Base-by-base conservation (phyloP, 1,140 invertebrate genomes). In the Lasioglossum baleicum region DNA sequence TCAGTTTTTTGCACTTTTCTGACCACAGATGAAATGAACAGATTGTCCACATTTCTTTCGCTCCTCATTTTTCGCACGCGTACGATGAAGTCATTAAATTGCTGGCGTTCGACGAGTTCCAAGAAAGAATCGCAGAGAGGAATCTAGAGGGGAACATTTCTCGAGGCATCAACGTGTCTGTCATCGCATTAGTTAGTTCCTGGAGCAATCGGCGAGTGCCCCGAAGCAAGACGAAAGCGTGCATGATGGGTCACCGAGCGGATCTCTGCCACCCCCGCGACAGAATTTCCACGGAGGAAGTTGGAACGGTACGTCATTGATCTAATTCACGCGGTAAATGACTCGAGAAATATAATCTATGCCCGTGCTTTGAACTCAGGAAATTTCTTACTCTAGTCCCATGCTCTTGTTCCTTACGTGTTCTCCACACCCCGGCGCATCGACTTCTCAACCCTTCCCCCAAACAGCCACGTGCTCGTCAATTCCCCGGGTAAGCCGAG, bases 281-380 rank as follows among this genome's bases (percentile, higher is more conserved):
- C 22, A 51, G 63, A 40, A 72, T 74, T 64, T 64, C 60, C 44
- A 66, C 51, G 53, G 42, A 56, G 79, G 67, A 63, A 61, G 56
- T 83, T 61, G 40, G 73, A 69, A 65, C 61, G 81, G 73, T 72
- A 83, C 65, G 81, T 83, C 81, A 85, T 87, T 81, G 82, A 85
- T 88, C 84, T 88, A 88, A 89, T 66, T 88, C 82, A 79, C 65
- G 82, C 82, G 79, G 86, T 86, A 90, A 90, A 89, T 90, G 89
- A 88, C 79, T 87, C 85, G 83, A 76, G 87, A 88, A 90, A 87
- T 90, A 90, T 88, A 89, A 90, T 90, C 87, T 81, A 85, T 83
- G 83, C 48, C 48, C 64, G 64, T 35, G 58, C 75, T 80, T 82
- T 65, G 79, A 87, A 78, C 80, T 73, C 64, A 26, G 65, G 78